Conservation (phyloP, 2,113 vertebrate species). For the Melanostigma gelatinosum region DNA sequence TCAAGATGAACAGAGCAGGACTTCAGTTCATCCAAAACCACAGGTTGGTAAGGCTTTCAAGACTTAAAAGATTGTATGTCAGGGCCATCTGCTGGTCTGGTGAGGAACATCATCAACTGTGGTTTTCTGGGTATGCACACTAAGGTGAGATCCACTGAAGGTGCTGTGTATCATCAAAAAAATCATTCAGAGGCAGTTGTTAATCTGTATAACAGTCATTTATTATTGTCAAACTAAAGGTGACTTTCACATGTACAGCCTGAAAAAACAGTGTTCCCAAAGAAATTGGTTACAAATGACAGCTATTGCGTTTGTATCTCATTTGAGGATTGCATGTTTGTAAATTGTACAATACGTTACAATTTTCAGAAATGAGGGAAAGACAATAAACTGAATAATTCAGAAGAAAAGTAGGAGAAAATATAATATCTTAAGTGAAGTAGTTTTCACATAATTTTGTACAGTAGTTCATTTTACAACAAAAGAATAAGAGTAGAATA, state of each 20-base stretch:
- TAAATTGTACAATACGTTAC: neutral
- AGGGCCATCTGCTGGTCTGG: slow-evolving; percentile 58
- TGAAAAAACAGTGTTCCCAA: neutral
- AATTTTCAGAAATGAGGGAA: neutral
- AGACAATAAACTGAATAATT: neutral
- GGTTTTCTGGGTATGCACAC: neutral
- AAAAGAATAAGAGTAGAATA: neutral
- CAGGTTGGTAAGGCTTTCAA: neutral
- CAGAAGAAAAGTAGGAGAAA: neutral
- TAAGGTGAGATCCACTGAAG: neutral
- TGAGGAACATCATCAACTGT: neutral
- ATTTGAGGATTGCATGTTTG: neutral
- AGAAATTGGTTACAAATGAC: neutral
- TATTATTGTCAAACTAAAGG: slow-evolving; percentile 4
- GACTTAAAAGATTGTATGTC: slow-evolving; percentile 12
- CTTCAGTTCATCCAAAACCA: neutral
- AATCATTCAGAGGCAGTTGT: neutral
- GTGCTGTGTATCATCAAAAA: neutral
- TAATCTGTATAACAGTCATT: neutral
- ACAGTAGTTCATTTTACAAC: neutral
- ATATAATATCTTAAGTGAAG: neutral
- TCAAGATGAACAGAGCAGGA: neutral
- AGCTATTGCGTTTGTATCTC: neutral
- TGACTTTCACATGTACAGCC: neutral
- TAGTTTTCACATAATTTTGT: neutral